Conservation (phyloP, 2,113 vertebrate genomes). For the Passer montanus region DNA sequence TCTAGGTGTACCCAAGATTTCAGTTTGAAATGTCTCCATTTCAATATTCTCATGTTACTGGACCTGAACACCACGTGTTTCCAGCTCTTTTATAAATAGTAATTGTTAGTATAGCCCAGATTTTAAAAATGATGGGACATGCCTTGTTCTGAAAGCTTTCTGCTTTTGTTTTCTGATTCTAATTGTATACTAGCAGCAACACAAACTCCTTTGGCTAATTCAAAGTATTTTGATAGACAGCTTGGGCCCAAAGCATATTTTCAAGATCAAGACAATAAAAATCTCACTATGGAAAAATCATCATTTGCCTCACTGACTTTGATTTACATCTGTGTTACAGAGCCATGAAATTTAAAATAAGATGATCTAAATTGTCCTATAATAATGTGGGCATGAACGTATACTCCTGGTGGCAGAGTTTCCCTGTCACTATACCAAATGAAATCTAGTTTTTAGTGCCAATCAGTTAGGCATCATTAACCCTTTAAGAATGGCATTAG, state of each 20-base stretch:
- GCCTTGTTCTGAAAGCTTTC: neutral
- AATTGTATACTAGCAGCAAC: neutral
- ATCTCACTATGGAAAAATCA: conserved; percentile 45
- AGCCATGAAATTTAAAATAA: conserved; percentile 60
- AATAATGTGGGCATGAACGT: conserved; percentile 43
- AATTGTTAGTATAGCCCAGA: neutral
- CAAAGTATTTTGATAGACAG: neutral
- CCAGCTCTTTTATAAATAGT: neutral
- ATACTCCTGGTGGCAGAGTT: conserved; percentile 11
- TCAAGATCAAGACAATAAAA: conserved; percentile 49
- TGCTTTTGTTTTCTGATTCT: conserved; percentile 21
- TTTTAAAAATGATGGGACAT: neutral
- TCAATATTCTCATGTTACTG: neutral
- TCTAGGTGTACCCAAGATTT: neutral
- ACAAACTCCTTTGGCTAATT: conserved; percentile 24
- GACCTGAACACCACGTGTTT: neutral
- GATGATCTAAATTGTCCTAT: conserved; percentile 50
- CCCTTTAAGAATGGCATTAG: conserved; percentile 49
- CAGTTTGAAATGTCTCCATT: neutral
- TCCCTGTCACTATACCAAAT: conserved; percentile 27
- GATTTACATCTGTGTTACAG: conserved; percentile 61
- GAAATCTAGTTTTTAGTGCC: conserved; percentile 54
- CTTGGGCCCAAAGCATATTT: conserved; percentile 3
- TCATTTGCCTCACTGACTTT: conserved; percentile 58
- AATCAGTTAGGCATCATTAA: conserved; percentile 62